Evolutionary conservation across 2,797 vertebrate genomes (phyloP).

Genomic region (Leptodactylus fallax): DNA sequence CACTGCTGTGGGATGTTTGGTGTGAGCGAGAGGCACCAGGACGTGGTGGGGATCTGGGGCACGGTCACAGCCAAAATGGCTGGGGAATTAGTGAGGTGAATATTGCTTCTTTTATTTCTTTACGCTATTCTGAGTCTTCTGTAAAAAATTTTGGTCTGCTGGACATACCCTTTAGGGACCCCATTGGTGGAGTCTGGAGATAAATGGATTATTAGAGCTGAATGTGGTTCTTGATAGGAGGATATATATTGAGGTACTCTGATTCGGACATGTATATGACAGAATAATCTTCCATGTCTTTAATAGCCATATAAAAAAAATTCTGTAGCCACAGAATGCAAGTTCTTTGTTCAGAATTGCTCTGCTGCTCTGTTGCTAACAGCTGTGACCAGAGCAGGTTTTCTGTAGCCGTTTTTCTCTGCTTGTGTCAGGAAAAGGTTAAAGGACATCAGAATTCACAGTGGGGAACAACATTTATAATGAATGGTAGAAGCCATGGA

Average conservation of each 20-base stretch:
- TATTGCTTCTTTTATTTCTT: no score
- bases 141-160: no score
- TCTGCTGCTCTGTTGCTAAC: constrained; percentile 36
- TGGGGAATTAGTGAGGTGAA: no score
- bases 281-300: background rate
- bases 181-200: background rate
- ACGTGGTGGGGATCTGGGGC: no score
- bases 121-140: no score
- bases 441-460: constrained; percentile 49
- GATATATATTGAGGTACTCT: background rate
- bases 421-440: constrained; percentile 42
- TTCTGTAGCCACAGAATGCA: background rate
- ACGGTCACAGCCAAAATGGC: no score
- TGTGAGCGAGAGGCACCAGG: no score
- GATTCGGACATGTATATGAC: background rate
- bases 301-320: background rate
- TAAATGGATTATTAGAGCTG: background rate
- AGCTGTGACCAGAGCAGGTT: constrained; percentile 30
- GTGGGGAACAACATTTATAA: constrained; percentile 42
- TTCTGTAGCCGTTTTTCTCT: constrained; percentile 10
- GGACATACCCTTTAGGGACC: background rate
- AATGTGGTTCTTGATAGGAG: background rate
- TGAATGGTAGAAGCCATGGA: background rate
- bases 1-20: no score
- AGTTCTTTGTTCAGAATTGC: constrained; percentile 4